phyloP scores from a whole-genome alignment of 2,888 invertebrate genomes.

The Drosophila aldrichi region DNA sequence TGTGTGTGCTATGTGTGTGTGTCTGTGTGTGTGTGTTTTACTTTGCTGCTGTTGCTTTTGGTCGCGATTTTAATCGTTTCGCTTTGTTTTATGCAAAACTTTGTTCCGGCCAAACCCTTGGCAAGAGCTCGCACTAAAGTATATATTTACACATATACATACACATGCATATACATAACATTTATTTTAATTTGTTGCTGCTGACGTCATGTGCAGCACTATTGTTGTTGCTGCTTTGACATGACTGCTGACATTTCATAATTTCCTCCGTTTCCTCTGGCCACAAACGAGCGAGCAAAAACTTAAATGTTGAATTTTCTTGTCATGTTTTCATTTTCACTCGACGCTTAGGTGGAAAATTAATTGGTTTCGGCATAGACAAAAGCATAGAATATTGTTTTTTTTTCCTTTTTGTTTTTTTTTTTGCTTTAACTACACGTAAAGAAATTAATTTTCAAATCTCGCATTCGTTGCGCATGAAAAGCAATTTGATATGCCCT shows the following conservation, averaged over 20 bases:
- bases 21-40: constrained; percentile 34
- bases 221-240: constrained; percentile 36
- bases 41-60: constrained; percentile 52
- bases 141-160: background rate
- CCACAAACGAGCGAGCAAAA: constrained; percentile 11
- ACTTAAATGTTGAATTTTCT: constrained; percentile 28
- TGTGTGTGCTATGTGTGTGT: constrained; percentile 26
- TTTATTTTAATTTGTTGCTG: constrained; percentile 57
- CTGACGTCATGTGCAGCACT: constrained; percentile 57
- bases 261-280: constrained; percentile 31
- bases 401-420: constrained; percentile 2
- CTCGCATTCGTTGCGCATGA: background rate
- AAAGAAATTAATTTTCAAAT: constrained; percentile 22
- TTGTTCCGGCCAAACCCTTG: constrained; percentile 45
- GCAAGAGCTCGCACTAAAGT: constrained; percentile 33
- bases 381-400: constrained; percentile 17
- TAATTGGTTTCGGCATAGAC: constrained; percentile 51
- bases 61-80: constrained; percentile 53
- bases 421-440: background rate
- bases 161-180: constrained; percentile 9
- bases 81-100: constrained; percentile 51
- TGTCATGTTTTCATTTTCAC: constrained; percentile 58
- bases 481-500: background rate
- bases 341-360: constrained; percentile 57
- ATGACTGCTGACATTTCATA: constrained; percentile 56